A percentile compares a stretch with the other conserved stretches of the same genome.
Evolutionary conservation across 2,888 invertebrate species (phyloP).

Genomic region (Strigamia crassipes): DNA sequence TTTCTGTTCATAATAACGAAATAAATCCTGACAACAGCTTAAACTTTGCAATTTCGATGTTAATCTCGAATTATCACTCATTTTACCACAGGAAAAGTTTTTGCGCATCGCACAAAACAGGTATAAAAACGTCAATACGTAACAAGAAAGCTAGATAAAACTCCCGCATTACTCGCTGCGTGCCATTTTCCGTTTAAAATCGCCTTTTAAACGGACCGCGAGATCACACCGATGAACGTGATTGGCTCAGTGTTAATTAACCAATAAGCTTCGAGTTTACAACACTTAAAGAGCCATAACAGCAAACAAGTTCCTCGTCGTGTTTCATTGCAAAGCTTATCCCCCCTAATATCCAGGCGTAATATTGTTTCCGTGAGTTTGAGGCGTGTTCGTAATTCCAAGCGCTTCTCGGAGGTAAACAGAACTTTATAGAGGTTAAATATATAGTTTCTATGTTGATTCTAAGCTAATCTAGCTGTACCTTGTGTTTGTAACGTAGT

Average conservation of each 20-base stretch:
- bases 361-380: neutral
- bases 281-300: neutral
- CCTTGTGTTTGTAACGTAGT: neutral
- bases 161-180: neutral
- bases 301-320: conserved; percentile 12
- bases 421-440: neutral
- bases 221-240: neutral
- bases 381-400: neutral
- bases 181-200: conserved; percentile 8
- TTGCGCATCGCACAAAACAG: neutral
- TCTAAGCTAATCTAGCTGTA: neutral
- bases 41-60: neutral
- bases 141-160: neutral
- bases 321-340: neutral
- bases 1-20: conserved; percentile 24
- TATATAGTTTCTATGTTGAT: neutral
- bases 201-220: conserved; percentile 1
- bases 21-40: conserved; percentile 20
- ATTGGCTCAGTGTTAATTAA: neutral
- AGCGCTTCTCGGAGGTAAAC: neutral
- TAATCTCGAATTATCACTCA: neutral
- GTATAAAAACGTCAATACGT: neutral
- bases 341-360: neutral
- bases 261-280: neutral
- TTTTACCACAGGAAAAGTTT: neutral